Base-by-base conservation (phyloP, 2,888 invertebrate species). In the Lasius fuliginosus region DNA sequence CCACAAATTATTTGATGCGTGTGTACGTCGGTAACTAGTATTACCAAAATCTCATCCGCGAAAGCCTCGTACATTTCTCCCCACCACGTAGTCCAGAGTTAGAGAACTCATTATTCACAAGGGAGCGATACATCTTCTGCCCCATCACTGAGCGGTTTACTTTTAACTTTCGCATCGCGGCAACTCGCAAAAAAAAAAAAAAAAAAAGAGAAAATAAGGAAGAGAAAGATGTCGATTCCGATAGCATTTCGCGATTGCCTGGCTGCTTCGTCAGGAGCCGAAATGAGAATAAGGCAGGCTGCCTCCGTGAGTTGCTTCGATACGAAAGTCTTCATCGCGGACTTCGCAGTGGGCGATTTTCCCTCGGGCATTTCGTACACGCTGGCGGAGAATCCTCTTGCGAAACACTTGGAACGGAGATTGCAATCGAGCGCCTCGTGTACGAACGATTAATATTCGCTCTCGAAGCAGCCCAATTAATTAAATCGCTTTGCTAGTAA, bases 401-500 rank as follows among this genome's bases (percentile, higher is more conserved):
- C 65, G 83, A 49, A 79, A 68, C 77, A 75, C 58, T 81, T 56
- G 18, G 69, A 83, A 82, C 65, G 71, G 81, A 88, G 90, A 91
- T 91, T 71, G 69, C 83, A 89, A 90, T 90, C 91, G 85, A 40
- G 71, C 40, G 68, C 60, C 62, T 73, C 73, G 75, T 74, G 73
- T 79, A 88, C 84, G 76, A 82, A 83, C 88, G 87, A 92, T 92
- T 92, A 92, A 92, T 92, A 92, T 92, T 91, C 90, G 88, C 86
- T 75, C 69, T 82, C 83, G 82, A 88, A 74, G 85, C 81, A 86
- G 88, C 84, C 84, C 91, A 86, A 92, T 91, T 92, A 92, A 92
- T 92, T 91, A 90, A 85, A 79, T 82, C 81, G 76, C 68, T 85
- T 42, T 82, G 83, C 86, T 86, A 74, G 88, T 82, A 75, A 85